These are phyloP conservation scores for Neosalanx taihuensis DNA, from an alignment of 2,797 vertebrate species.

Conservation along the genomic window DNA sequence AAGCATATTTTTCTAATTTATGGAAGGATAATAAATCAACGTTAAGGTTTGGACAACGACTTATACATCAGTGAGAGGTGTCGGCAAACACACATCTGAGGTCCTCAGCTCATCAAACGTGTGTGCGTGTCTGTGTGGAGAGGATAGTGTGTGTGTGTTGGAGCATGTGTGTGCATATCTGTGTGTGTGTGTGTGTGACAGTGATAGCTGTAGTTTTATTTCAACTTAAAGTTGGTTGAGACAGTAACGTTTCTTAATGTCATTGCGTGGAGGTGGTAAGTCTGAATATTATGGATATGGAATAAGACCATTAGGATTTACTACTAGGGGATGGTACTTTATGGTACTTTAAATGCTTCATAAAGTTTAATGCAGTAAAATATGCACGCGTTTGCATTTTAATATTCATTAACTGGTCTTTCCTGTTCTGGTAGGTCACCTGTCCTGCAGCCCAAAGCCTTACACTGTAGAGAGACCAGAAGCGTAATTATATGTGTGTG, in stretches of 20 bases:
- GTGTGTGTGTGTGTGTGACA: conserved; percentile 26
- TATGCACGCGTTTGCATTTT: conserved; percentile 80
- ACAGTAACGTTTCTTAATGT: conserved; percentile 74
- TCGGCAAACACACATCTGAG: conserved; percentile 83
- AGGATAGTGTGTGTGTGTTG: conserved; percentile 12
- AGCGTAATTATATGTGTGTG: background rate
- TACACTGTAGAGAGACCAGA: background rate
- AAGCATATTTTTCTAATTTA: conserved; percentile 99
- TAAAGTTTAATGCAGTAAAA: conserved; percentile 82
- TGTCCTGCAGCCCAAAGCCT: background rate
- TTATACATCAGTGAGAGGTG: conserved; percentile 98
- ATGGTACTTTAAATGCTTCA: conserved; percentile 79
- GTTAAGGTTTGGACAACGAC: conserved; percentile 99
- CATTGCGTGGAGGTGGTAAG: conserved; percentile 66
- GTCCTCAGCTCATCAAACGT: conserved; percentile 10
- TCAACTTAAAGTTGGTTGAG: conserved; percentile 66
- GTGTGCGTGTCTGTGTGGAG: conserved; percentile 30
- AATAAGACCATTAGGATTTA: conserved; percentile 79
- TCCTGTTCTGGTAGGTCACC: conserved; percentile 75
- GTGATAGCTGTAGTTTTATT: conserved; percentile 60
- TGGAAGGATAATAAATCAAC: conserved; percentile 99
- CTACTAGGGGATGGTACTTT: conserved; percentile 62
- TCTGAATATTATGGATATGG: conserved; percentile 72
- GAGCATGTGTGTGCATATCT: conserved; percentile 32
- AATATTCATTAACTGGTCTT: conserved; percentile 76